A percentile compares a stretch with the other conserved stretches of the same genome.
Conservation (phyloP, 2,797 vertebrate genomes). For the Emys orbicularis region DNA sequence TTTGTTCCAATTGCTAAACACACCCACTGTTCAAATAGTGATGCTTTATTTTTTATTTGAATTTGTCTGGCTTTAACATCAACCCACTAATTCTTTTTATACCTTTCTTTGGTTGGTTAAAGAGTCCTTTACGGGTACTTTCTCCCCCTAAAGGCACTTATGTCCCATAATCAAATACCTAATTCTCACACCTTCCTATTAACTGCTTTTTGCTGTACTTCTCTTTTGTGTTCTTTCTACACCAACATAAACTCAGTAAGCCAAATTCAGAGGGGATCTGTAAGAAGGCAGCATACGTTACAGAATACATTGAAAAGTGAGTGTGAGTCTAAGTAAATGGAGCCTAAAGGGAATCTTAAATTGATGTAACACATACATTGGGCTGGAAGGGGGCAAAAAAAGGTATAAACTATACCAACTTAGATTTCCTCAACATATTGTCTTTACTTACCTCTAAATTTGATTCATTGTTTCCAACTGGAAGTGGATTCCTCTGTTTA, state of each 20-base stretch:
- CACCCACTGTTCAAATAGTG: neutral
- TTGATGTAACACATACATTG: neutral
- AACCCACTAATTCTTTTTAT: fast-evolving
- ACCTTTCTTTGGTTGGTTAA: neutral
- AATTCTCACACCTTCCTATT: neutral
- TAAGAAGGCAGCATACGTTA: neutral
- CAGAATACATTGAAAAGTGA: neutral
- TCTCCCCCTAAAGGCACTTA: neutral
- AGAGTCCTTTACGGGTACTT: neutral
- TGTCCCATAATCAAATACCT: neutral
- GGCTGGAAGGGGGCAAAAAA: neutral
- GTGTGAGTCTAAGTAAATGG: neutral
- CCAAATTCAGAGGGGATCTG: neutral
- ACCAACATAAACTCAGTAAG: neutral
- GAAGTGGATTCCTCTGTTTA: neutral
- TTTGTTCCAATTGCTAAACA: neutral
- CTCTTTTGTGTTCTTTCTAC: neutral
- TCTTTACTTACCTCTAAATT: neutral
- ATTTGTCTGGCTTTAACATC: neutral
- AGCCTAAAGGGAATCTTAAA: neutral
- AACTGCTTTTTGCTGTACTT: neutral
- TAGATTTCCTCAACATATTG: neutral
- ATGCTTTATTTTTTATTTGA: neutral
- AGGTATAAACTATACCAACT: neutral
- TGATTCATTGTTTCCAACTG: neutral